Percentiles rank a stretch among this genome's conserved stretches.
Conservation (phyloP, 2,797 vertebrate species). For the Muscicapa striata region DNA sequence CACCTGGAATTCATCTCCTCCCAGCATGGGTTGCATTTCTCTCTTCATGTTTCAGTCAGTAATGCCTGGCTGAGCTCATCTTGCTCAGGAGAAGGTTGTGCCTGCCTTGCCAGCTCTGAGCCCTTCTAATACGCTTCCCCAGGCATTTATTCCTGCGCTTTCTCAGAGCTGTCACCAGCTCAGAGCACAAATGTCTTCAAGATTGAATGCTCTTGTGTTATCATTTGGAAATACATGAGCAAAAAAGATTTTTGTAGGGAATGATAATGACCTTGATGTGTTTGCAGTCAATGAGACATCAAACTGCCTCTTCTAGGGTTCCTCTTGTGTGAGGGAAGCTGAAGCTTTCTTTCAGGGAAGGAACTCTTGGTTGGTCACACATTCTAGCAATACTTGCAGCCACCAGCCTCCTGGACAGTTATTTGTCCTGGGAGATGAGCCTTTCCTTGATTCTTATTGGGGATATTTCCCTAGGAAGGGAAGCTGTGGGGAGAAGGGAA, state of each 20-base stretch:
- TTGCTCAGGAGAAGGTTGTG: not conserved
- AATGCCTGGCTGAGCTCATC: not conserved
- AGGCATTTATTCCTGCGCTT: not conserved
- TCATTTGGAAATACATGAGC: not conserved
- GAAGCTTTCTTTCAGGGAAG: not conserved
- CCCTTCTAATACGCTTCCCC: not conserved
- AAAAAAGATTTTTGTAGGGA: not conserved
- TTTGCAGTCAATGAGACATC: not conserved
- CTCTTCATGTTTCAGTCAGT: not conserved
- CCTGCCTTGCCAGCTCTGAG: not conserved
- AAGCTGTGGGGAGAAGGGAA: not conserved
- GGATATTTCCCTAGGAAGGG: not conserved
- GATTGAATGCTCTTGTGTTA: not conserved
- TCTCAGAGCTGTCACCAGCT: not conserved
- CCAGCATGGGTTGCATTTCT: not conserved
- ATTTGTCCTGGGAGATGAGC: not conserved
- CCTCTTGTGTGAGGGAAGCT: not conserved
- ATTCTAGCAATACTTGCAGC: not conserved
- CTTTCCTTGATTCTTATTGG: not conserved
- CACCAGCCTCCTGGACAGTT: not conserved
- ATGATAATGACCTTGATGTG: not conserved
- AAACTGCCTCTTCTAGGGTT: not conserved
- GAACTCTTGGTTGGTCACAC: not conserved
- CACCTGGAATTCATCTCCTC: not conserved
- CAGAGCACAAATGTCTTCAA: not conserved